Evolutionary conservation across 1,140 invertebrate genomes (phyloP), one percentile per base, ranked within the genome.

Genomic region (Aleiodes sp.): DNA sequence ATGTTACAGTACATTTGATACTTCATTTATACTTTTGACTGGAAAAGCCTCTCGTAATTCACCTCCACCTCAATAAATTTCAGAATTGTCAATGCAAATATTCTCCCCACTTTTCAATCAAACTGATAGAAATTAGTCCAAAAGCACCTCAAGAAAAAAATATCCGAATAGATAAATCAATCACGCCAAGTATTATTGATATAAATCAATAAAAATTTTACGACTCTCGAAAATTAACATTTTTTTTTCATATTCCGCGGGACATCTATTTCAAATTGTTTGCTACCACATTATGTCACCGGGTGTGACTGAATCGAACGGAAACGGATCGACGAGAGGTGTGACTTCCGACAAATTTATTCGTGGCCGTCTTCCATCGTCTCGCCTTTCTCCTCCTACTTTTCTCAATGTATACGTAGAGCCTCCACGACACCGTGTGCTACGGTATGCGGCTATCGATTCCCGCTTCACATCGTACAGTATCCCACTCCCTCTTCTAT

Each of bases 281-380:
- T 41, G 41, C 59, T 33, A 28, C 63, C 46, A 57, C 64, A 39
- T 56, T 16, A 41, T 35, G 56, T 68, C 37, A 37, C 16, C 65
- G 16, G 67, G 39, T 41, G 35, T 31, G 64, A 70, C 33, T 73
- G 60, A 72, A 64, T 70, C 65, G 69, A n/a, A 24, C 39, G 52
- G 60, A 71, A 68, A 72, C 63, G 69, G 61, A 76, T 65, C 62
- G 31, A 43, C 37, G 73, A 64, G 72, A 69, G 65, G 75, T 70
- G 65, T 73, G 76, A 75, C 71, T 77, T 79, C 72, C 73, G 78
- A 78, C 77, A 81, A 81, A 79, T 79, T 80, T 74, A 78, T 78
- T 78, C 78, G 76, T 70, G 52, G 64, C 65, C 61, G 66, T 70
- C 59, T 65, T 35, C 57, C 37, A 41, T 14, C 16, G 56, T 52